Evolutionary conservation across 30 jellyfish, hydroid and myxozoan species (phyloP), one percentile per base, ranked within the genome.

Genomic region (Cassiopea andromeda): DNA sequence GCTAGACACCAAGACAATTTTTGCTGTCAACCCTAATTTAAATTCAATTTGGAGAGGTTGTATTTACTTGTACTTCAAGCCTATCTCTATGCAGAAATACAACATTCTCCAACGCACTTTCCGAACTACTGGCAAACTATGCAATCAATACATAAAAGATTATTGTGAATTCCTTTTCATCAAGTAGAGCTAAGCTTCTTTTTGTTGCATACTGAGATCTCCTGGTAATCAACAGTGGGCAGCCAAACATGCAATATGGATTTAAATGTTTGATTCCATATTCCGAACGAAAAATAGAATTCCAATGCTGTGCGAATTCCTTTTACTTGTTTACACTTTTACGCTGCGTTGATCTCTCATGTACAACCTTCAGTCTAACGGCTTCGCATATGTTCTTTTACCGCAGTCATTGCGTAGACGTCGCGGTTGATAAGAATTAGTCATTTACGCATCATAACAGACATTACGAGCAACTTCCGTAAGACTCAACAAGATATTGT

Each of bases 401-500:
- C 5, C 8, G 64, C 43, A 14, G 27, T 6, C 73, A 61, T 3
- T 17, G 27, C 43, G 10, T 14, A 27, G 73, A 61, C 14, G 2
- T 61, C 14, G 73, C 19, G 73, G 73, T 61, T 61, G 2, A 13
- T 61, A 8, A 14, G 27, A 14, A 61, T 61, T 3, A 61, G 4
- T 8, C 73, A 27, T 8, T 17, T 3, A 17, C 3, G 43, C 73
- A 61, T 8, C 73, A 61, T 61, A 61, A 61, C 7, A 61, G 73
- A 61, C 3, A 61, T 8, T 61, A 13, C 19, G 73, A 61, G 14
- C 73, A 2, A 61, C 73, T 61, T 61, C 43, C 73, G 43, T 61
- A 61, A 6, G 79, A 70, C 79, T 27, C 79, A 1, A 18, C 57
- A 38, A 7, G 79, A 70, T 70, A 70, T 70, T 70, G 79, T 70